A percentile compares a stretch with the other conserved stretches of the same genome.
Evolutionary conservation across 2,797 vertebrate genomes (phyloP).

Genomic region (Vipera latastei): DNA sequence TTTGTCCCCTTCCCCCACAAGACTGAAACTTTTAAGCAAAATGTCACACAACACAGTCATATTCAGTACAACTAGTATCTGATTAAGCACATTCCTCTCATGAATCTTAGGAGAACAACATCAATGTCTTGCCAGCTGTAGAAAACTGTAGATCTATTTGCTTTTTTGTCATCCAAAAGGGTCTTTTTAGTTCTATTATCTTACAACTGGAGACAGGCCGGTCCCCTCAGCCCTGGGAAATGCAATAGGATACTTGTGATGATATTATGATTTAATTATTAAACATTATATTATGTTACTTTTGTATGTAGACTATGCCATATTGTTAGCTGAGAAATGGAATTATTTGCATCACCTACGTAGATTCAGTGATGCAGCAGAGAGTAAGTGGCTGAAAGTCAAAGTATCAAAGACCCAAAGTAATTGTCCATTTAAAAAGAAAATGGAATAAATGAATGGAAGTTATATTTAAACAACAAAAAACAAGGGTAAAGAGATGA

Average conservation of each 20-base stretch:
- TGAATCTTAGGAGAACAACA: neutral
- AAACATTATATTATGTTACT: neutral
- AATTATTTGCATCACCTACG: neutral
- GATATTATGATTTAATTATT: neutral
- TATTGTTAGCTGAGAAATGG: neutral
- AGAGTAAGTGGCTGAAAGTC: neutral
- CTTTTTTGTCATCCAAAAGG: neutral
- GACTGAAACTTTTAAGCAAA: neutral
- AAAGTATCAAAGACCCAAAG: neutral
- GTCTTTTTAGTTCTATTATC: neutral
- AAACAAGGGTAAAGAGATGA: neutral
- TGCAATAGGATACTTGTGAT: neutral
- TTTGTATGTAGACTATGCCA: neutral
- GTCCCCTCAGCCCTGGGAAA: neutral
- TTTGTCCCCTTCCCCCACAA: neutral
- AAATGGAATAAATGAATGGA: neutral
- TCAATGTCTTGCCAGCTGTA: neutral
- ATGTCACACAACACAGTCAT: neutral
- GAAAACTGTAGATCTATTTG: neutral
- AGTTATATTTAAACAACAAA: neutral
- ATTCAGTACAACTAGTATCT: neutral
- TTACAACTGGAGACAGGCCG: neutral
- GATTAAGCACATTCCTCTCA: neutral
- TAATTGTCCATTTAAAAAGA: neutral
- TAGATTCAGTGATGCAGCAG: neutral